Percentiles rank a stretch among this genome's conserved stretches.
Conservation (phyloP, 2,113 vertebrate species). For the Panthera leo region DNA sequence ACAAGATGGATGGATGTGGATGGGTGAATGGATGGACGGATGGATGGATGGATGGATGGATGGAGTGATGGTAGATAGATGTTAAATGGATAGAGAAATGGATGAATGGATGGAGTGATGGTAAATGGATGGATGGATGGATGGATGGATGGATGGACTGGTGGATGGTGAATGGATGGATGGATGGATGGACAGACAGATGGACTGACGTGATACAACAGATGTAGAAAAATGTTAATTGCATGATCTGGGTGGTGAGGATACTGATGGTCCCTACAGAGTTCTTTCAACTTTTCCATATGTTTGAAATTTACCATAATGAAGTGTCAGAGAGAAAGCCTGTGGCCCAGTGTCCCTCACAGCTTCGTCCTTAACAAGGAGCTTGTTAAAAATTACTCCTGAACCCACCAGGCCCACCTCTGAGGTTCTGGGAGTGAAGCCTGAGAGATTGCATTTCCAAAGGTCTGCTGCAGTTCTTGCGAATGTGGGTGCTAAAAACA, state of each 20-base stretch:
- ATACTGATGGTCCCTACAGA: neutral
- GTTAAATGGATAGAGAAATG: too few relatives aligned
- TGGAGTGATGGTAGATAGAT: neutral
- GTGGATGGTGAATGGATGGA: neutral
- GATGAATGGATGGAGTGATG: too few relatives aligned
- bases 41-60: too few relatives aligned
- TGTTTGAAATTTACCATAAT: neutral
- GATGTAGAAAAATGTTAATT: neutral
- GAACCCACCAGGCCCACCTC: neutral
- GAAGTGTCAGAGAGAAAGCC: neutral
- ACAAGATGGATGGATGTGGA: neutral
- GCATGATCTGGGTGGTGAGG: neutral
- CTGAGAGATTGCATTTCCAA: neutral
- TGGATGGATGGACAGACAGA: neutral
- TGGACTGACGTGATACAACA: neutral
- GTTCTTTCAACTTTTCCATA: neutral
- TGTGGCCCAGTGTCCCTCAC: neutral
- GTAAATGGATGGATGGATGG: too few relatives aligned
- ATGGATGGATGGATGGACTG: too few relatives aligned
- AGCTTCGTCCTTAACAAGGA: neutral
- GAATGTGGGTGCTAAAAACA: neutral
- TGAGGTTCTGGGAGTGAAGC: neutral
- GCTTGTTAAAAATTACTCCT: neutral
- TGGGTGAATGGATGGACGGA: too few relatives aligned
- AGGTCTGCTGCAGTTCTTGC: neutral